These are phyloP conservation scores for Oryzias woworae DNA, from an alignment of 2,113 vertebrate species.

Conservation along the genomic window DNA sequence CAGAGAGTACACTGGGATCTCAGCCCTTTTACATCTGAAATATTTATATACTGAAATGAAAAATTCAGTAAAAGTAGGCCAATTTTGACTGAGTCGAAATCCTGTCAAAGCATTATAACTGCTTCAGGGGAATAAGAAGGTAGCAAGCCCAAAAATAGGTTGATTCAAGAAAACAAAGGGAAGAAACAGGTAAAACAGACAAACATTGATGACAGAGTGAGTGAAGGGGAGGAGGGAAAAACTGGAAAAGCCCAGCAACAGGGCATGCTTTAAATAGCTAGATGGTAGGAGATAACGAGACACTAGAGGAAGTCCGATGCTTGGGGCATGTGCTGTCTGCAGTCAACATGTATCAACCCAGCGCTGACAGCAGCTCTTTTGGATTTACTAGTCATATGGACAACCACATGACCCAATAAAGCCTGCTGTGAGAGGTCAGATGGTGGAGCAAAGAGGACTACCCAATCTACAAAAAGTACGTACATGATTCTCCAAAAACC, in stretches of 20 bases:
- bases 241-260: conserved; percentile 69
- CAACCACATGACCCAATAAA: conserved; percentile 43
- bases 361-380: conserved; percentile 42
- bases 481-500: conserved; percentile 2
- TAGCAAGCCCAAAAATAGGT: conserved; percentile 1
- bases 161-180: conserved; percentile 15
- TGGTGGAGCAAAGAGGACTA: not conserved
- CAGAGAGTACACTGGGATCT: conserved; percentile 4
- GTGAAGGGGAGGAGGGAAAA: not conserved
- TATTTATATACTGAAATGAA: not conserved
- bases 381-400: conserved; percentile 36
- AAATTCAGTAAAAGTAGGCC: conserved; percentile 6
- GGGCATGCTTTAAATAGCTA: conserved; percentile 69
- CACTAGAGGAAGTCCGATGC: conserved; percentile 51
- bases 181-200: conserved; percentile 19
- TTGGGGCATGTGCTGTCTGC: conserved; percentile 48
- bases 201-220: conserved; percentile 9
- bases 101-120: conserved; percentile 1
- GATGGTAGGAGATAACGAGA: conserved; percentile 56
- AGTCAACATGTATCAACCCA: conserved; percentile 27
- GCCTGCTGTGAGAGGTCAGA: not conserved
- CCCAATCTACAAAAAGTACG: not conserved
- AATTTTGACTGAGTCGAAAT: not conserved
- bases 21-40: conserved; percentile 27
- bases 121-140: conserved; percentile 8